Evolutionary conservation across 2,113 vertebrate genomes (phyloP).

Genomic region (Tapirus terrestris): DNA sequence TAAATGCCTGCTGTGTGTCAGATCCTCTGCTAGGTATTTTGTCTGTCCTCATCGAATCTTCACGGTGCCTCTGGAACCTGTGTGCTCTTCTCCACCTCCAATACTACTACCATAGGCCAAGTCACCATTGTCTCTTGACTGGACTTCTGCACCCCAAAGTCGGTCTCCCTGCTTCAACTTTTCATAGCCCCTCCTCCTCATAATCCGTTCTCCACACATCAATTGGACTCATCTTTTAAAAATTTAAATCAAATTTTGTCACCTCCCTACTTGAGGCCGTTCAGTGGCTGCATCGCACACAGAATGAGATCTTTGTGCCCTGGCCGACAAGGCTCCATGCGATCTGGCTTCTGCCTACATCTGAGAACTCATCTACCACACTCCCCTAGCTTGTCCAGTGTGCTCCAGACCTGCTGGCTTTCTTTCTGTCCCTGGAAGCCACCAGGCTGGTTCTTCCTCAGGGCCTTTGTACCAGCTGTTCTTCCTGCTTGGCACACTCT

Average conservation of each 20-base stretch:
- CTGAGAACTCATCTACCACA: neutral
- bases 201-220: neutral
- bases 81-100: neutral
- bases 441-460: neutral
- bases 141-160: neutral
- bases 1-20: neutral
- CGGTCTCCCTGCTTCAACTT: neutral
- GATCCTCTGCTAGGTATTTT: neutral
- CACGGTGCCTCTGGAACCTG: rapidly evolving
- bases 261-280: neutral
- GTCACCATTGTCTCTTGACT: neutral
- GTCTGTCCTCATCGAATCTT: neutral
- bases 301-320: neutral
- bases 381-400: rapidly evolving
- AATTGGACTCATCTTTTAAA: neutral
- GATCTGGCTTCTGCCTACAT: neutral
- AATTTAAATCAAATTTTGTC: neutral
- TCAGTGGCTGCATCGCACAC: rapidly evolving
- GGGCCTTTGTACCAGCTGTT: neutral
- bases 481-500: neutral
- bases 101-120: neutral
- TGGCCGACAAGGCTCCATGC: neutral
- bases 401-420: no score
- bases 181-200: neutral
- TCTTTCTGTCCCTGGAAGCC: neutral